Evolutionary conservation across 2,113 vertebrate genomes (phyloP).

Genomic region (Bubo blakistoni): DNA sequence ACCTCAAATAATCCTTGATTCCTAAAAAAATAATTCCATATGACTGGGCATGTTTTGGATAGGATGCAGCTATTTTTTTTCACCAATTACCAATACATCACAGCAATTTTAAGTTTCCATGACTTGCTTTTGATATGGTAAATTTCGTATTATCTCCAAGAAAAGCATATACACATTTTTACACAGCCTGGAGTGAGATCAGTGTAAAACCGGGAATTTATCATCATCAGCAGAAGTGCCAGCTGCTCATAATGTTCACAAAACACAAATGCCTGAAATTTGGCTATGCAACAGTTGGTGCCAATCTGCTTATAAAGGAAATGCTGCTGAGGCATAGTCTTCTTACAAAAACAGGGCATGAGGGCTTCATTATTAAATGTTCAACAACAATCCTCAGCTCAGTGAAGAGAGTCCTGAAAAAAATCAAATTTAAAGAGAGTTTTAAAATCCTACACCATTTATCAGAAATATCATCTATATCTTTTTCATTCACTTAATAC

Average conservation of each 20-base stretch:
- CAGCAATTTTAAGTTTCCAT: constrained; percentile 48
- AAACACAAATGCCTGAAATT: constrained; percentile 19
- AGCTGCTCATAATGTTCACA: constrained; percentile 74
- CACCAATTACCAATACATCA: constrained; percentile 47
- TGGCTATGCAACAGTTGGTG: constrained; percentile 88
- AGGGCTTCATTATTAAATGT: constrained; percentile 95
- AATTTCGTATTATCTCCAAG: constrained; percentile 43
- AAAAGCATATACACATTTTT: constrained; percentile 62
- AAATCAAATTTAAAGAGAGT: constrained; percentile 40
- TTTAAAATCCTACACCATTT: not conserved
- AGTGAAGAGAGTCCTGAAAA: constrained; percentile 88
- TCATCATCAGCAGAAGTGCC: constrained; percentile 71
- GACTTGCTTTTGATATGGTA: constrained; percentile 64
- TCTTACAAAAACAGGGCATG: constrained; percentile 91
- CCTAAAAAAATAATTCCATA: not conserved
- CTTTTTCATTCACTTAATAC: not conserved
- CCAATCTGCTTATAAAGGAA: constrained; percentile 94
- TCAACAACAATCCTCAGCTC: constrained; percentile 94
- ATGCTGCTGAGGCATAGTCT: constrained; percentile 95
- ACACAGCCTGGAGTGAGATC: constrained; percentile 62
- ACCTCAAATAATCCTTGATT: not conserved
- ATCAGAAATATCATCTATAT: not conserved
- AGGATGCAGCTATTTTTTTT: constrained; percentile 17
- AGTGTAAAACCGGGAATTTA: constrained; percentile 71
- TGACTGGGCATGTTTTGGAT: not conserved